Evolutionary conservation across 2,888 invertebrate genomes (phyloP).

Genomic region (Hydraecia micacea): DNA sequence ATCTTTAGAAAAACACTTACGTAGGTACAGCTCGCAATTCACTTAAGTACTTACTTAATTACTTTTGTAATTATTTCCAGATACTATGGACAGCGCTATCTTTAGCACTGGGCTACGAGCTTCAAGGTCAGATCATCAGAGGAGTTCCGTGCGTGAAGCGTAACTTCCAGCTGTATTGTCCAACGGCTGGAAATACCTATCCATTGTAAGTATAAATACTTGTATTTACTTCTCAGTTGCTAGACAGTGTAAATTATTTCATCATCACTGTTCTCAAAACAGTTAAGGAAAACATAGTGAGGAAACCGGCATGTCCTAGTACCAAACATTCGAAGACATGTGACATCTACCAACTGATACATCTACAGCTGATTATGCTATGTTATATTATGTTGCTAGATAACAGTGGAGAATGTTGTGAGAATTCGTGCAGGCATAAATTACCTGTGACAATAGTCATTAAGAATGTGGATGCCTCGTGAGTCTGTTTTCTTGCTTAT

Average conservation of each 20-base stretch:
- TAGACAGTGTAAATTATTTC: too few species aligned
- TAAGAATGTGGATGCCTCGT: not conserved
- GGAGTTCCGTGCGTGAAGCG: constrained; percentile 97
- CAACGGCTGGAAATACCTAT: constrained; percentile 97
- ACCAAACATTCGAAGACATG: too few species aligned
- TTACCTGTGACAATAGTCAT: not conserved
- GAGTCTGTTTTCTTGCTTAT: constrained; percentile 1
- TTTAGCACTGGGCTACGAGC: constrained; percentile 95
- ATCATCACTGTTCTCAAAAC: too few species aligned
- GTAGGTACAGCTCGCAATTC: not conserved
- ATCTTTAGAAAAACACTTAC: not conserved
- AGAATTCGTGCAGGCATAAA: not conserved
- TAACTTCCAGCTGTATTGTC: constrained; percentile 97
- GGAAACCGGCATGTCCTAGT: too few species aligned
- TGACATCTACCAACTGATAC: too few species aligned
- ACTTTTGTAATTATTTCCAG: constrained; percentile 84
- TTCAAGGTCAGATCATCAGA: constrained; percentile 96
- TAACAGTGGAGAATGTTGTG: not conserved
- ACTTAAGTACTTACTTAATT: constrained; percentile 25
- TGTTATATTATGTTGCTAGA: too few species aligned
- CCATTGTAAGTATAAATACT: constrained; percentile 92
- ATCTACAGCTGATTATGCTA: too few species aligned
- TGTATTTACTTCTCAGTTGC: constrained; percentile 11
- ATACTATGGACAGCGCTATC: constrained; percentile 97
- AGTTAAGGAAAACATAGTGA: too few species aligned